Percentiles rank a stretch among this genome's conserved stretches.
Conservation (phyloP, 2,797 vertebrate species). For the Hyperoplus immaculatus region DNA sequence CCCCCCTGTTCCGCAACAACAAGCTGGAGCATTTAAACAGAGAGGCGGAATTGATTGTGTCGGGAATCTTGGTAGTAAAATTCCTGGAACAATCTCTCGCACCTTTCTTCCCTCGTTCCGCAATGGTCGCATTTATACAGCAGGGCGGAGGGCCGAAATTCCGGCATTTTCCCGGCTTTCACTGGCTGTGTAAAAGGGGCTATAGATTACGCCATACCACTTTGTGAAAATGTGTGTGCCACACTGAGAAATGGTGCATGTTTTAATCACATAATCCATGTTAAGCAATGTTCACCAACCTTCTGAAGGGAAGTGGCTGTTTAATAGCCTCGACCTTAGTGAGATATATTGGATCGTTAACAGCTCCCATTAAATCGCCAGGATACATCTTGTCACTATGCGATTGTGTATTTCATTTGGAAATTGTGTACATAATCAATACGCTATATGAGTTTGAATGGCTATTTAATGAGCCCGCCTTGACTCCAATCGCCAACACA, state of each 20-base stretch:
- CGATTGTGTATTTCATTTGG: conserved; percentile 49
- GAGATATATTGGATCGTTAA: conserved; percentile 57
- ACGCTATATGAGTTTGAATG: conserved; percentile 53
- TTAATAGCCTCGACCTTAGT: conserved; percentile 45
- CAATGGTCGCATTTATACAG: no score
- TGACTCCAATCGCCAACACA: conserved; percentile 63
- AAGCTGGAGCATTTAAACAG: no score
- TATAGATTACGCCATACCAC: conserved; percentile 13
- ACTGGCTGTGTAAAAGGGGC: no score
- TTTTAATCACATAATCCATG: conserved; percentile 35
- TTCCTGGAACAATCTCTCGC: no score
- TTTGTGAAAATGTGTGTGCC: conserved; percentile 19
- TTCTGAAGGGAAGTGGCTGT: conserved; percentile 42
- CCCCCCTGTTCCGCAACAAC: no score
- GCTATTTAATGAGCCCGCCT: conserved; percentile 63
- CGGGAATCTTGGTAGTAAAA: no score
- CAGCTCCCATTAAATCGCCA: conserved; percentile 48
- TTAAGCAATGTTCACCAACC: conserved; percentile 41
- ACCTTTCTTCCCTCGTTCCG: no score
- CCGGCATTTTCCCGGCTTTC: no score
- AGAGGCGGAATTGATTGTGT: no score
- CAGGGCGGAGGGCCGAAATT: no score
- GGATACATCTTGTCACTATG: conserved; percentile 42
- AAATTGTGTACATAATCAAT: conserved; percentile 62
- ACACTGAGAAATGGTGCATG: conserved; percentile 17